Percentiles rank a stretch among this genome's conserved stretches.
Conservation (phyloP, 2,113 vertebrate genomes). For the Oncorhynchus tshawytscha region DNA sequence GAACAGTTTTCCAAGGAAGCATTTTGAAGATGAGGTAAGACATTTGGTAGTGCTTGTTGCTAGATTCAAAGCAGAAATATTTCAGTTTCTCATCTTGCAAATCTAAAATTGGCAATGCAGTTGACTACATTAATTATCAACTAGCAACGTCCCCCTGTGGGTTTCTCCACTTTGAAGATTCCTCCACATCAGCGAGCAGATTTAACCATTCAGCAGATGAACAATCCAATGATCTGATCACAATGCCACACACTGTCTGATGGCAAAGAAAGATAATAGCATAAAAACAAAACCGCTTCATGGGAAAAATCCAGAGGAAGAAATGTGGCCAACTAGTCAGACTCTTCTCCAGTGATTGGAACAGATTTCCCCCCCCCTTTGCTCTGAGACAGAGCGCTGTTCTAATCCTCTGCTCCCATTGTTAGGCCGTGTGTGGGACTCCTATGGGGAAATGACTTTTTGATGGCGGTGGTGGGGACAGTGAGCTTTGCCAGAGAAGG, state of each 20-base stretch:
- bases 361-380: conserved; percentile 41
- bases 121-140: conserved; percentile 70
- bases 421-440: conserved; percentile 66
- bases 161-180: conserved; percentile 68
- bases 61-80: conserved; percentile 52
- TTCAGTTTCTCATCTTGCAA: conserved; percentile 50
- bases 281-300: conserved; percentile 61
- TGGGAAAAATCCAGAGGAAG: conserved; percentile 59
- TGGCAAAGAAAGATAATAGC: conserved; percentile 59
- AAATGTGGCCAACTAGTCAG: conserved; percentile 64
- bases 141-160: conserved; percentile 63
- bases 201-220: conserved; percentile 66
- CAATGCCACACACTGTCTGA: conserved; percentile 71
- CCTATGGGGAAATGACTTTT: conserved; percentile 70
- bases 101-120: conserved; percentile 57
- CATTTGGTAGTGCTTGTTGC: conserved; percentile 56
- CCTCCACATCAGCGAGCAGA: conserved; percentile 65
- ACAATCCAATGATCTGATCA: conserved; percentile 63
- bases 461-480: conserved; percentile 60
- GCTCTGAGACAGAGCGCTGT: conserved; percentile 62
- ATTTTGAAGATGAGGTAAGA: conserved; percentile 55
- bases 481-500: conserved; percentile 68
- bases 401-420: conserved; percentile 73
- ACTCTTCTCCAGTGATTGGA: conserved; percentile 58
- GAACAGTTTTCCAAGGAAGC: conserved; percentile 34